These are phyloP conservation scores for Pocillopora grandis DNA, from an alignment of 92 coral and sea anemone genomes.

Conservation along the genomic window DNA sequence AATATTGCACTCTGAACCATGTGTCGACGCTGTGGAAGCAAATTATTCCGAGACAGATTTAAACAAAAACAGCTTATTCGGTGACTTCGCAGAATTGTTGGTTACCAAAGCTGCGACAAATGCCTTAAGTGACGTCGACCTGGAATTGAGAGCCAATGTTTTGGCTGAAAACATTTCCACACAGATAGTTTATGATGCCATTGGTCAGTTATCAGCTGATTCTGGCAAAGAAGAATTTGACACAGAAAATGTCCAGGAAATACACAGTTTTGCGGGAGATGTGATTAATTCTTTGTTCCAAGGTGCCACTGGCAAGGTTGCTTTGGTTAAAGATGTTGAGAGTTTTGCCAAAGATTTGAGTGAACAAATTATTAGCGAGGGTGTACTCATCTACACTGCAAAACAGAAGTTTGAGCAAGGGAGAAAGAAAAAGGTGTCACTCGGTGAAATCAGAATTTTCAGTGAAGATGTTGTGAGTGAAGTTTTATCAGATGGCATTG, in stretches of 20 bases:
- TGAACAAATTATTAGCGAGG: conserved; percentile 60
- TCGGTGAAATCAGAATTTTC: conserved; percentile 45
- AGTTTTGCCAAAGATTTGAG: conserved; percentile 64
- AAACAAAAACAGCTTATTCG: not conserved
- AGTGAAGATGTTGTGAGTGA: conserved; percentile 63
- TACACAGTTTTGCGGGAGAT: conserved; percentile 70
- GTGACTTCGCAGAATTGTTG: conserved; percentile 20
- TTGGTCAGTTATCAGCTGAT: conserved; percentile 24
- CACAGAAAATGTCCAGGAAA: conserved; percentile 26
- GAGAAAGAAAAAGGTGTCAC: conserved; percentile 41
- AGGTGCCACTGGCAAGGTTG: conserved; percentile 62
- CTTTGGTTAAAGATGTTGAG: conserved; percentile 51
- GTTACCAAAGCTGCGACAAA: conserved; percentile 22
- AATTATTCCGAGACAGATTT: not conserved
- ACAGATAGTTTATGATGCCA: conserved; percentile 29
- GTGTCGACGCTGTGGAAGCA: conserved; percentile 7
- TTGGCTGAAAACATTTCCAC: conserved; percentile 32
- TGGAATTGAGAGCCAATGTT: conserved; percentile 9
- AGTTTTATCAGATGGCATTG: conserved; percentile 62
- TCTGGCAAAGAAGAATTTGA: conserved; percentile 14
- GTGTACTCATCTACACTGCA: conserved; percentile 43
- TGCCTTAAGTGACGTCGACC: conserved; percentile 27
- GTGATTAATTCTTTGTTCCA: conserved; percentile 54
- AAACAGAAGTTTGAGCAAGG: conserved; percentile 45
- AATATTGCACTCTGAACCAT: not conserved